phyloP scores from a whole-genome alignment of 2,113 vertebrate species.

The Solea senegalensis region DNA sequence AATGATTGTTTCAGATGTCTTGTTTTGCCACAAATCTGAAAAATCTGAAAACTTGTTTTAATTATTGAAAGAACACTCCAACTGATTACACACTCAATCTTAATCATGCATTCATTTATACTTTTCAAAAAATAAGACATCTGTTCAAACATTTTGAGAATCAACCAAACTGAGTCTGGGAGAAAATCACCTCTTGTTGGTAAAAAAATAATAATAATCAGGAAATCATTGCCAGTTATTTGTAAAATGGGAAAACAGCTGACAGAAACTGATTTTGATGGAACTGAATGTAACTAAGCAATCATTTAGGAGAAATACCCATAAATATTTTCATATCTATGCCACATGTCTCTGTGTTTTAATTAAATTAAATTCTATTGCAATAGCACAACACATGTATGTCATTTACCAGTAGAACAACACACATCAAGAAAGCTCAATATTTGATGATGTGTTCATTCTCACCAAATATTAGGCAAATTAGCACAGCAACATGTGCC shows the following conservation, averaged over 20 bases:
- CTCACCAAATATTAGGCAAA: too few species aligned
- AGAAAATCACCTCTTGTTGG: constrained; percentile 25
- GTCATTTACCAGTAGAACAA: too few species aligned
- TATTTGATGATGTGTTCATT: too few species aligned
- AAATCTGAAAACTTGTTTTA: too few species aligned
- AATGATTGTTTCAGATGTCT: too few species aligned
- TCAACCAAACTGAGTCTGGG: neutral
- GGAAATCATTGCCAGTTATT: constrained; percentile 4
- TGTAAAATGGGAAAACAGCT: constrained; percentile 9
- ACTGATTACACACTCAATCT: neutral
- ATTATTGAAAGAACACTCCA: too few species aligned
- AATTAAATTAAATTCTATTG: neutral
- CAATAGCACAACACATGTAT: too few species aligned
- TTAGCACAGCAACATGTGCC: too few species aligned
- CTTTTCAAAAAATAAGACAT: neutral
- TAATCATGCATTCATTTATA: neutral
- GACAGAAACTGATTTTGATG: constrained; percentile 27
- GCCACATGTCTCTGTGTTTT: constrained; percentile 29
- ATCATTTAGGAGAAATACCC: constrained; percentile 63
- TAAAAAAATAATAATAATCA: constrained; percentile 34
- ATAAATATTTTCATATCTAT: constrained; percentile 77
- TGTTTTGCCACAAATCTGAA: too few species aligned
- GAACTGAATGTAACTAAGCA: constrained; percentile 67
- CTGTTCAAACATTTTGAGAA: constrained; percentile 3
- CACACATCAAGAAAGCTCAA: too few species aligned